Percentiles rank a stretch among this genome's conserved stretches.
These are phyloP conservation scores for Sesia bembeciformis DNA, from an alignment of 2,888 invertebrate species.

Conservation along the genomic window DNA sequence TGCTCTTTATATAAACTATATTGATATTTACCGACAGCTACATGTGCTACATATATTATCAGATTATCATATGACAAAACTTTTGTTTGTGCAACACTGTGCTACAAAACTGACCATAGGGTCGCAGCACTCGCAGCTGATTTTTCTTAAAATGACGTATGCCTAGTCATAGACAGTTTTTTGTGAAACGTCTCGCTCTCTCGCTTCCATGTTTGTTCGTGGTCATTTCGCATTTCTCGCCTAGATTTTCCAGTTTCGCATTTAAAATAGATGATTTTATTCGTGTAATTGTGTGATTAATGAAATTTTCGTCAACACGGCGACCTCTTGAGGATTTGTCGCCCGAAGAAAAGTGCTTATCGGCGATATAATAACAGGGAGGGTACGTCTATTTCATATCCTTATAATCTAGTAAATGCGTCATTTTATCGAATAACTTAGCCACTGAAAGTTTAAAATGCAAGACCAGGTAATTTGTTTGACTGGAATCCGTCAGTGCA, in stretches of 20 bases:
- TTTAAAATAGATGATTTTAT: slow-evolving; percentile 59
- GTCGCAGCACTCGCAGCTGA: background rate
- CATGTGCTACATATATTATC: too few relatives aligned
- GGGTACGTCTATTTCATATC: slow-evolving; percentile 70
- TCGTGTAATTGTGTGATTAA: slow-evolving; percentile 61
- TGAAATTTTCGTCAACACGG: slow-evolving; percentile 65
- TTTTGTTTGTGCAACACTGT: too few relatives aligned
- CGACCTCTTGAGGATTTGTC: slow-evolving; percentile 67
- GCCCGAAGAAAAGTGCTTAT: slow-evolving; percentile 59
- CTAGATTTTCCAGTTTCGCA: slow-evolving; percentile 64
- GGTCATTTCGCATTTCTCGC: slow-evolving; percentile 69
- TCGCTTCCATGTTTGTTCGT: slow-evolving; percentile 75
- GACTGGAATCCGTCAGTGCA: background rate
- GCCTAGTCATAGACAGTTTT: slow-evolving; percentile 31
- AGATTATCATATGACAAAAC: too few relatives aligned
- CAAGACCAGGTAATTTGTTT: slow-evolving; percentile 23
- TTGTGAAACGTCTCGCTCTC: slow-evolving; percentile 44
- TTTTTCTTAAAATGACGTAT: slow-evolving; percentile 34
- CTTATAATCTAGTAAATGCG: slow-evolving; percentile 70
- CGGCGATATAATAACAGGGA: slow-evolving; percentile 68
- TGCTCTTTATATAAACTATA: too few relatives aligned
- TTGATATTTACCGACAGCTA: too few relatives aligned
- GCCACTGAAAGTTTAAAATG: slow-evolving; percentile 33
- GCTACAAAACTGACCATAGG: background rate
- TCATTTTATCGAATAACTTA: slow-evolving; percentile 68